phyloP scores from a whole-genome alignment of 37 sponge, comb jelly and placozoan genomes.

The Diacarnus erythraeanus region DNA sequence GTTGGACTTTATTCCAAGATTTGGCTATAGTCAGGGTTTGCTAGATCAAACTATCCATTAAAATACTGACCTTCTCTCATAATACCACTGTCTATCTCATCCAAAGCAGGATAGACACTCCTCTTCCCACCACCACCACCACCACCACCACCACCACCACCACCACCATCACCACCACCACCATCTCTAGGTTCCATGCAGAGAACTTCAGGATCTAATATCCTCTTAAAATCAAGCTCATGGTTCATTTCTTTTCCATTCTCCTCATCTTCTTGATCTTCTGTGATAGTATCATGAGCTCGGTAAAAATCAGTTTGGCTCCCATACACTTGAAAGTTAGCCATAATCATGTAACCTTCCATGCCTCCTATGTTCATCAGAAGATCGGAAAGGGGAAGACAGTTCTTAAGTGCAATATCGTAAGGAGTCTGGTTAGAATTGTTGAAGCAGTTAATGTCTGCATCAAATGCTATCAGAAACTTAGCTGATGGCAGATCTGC shows the following conservation, averaged over 20 bases:
- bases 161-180: too few relatives aligned
- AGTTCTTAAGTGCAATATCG: constrained; percentile 23
- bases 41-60: too few relatives aligned
- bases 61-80: too few relatives aligned
- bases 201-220: not conserved
- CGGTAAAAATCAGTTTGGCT: not conserved
- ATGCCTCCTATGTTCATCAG: not conserved
- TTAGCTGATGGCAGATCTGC: constrained; percentile 39
- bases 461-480: constrained; percentile 63
- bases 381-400: not conserved
- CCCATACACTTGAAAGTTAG: not conserved
- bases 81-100: too few relatives aligned
- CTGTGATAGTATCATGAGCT: not conserved
- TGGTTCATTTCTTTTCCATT: not conserved
- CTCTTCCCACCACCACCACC: not conserved
- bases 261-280: not conserved
- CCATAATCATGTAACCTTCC: not conserved
- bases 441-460: constrained; percentile 42
- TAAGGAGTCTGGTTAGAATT: constrained; percentile 34
- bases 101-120: too few relatives aligned
- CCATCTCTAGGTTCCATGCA: too few relatives aligned
- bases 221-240: not conserved
- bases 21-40: too few relatives aligned
- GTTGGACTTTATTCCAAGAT: too few relatives aligned
- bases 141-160: not conserved